A percentile compares a stretch with the other conserved stretches of the same genome.
phyloP scores from a whole-genome alignment of 2,113 vertebrate genomes.

The Rostratula benghalensis region DNA sequence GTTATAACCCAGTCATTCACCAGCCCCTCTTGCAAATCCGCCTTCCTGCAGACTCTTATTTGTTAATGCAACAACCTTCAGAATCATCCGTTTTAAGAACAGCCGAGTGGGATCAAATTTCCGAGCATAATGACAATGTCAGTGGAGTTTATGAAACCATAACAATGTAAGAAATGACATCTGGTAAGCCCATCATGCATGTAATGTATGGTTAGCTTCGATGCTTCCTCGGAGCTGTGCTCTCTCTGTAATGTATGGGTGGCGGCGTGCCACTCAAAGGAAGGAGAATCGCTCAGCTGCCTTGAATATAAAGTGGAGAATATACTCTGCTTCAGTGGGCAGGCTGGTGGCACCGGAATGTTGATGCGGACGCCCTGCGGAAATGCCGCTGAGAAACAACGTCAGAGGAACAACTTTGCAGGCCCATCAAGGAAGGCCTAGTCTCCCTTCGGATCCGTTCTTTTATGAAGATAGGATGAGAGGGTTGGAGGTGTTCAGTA shows the following conservation, averaged over 20 bases:
- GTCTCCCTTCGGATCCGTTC: background rate
- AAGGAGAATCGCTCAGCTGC: conserved; percentile 49
- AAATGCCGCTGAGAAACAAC: background rate
- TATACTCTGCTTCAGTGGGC: conserved; percentile 5
- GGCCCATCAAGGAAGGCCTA: background rate
- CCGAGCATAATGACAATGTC: conserved; percentile 77
- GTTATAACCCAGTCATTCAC: conserved; percentile 2
- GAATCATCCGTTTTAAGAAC: background rate
- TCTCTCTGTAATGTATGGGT: conserved; percentile 4
- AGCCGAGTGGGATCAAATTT: conserved; percentile 55
- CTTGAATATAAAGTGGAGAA: conserved; percentile 62
- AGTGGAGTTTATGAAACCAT: conserved; percentile 78
- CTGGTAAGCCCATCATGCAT: conserved; percentile 77
- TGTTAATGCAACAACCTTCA: conserved; percentile 11
- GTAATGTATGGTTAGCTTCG: conserved; percentile 76
- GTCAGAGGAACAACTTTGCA: background rate
- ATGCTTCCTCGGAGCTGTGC: conserved; percentile 39
- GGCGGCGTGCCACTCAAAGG: conserved; percentile 64
- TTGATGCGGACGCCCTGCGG: conserved; percentile 7
- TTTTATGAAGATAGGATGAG: background rate
- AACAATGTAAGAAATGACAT: conserved; percentile 76
- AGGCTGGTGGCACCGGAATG: conserved; percentile 38
- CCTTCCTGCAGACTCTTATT: conserved; percentile 24
- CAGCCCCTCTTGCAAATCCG: background rate
- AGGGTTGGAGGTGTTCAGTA: background rate